phyloP scores from a whole-genome alignment of 1,140 invertebrate species.

The Scaptomyza graminum region DNA sequence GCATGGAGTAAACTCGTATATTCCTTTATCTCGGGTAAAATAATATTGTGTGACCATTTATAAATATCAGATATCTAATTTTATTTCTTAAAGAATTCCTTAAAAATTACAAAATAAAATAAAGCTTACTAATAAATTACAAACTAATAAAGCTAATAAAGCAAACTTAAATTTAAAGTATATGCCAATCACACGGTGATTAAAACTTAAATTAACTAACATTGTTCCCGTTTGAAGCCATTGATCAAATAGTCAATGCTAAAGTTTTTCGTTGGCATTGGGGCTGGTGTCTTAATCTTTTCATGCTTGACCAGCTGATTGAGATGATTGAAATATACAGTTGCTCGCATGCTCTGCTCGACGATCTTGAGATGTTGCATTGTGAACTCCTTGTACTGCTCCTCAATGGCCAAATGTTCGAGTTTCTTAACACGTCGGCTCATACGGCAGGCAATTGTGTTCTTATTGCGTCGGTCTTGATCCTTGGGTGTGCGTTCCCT shows the following conservation, averaged over 20 bases:
- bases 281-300: not conserved
- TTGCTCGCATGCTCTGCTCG: constrained; percentile 61
- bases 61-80: not conserved
- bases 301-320: constrained; percentile 47
- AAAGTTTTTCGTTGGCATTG: constrained; percentile 52
- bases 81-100: constrained; percentile 35
- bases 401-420: constrained; percentile 69
- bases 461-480: constrained; percentile 76
- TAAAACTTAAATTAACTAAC: not conserved
- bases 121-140: not conserved
- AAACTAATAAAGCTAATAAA: constrained; percentile 3
- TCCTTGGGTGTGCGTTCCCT: constrained; percentile 78
- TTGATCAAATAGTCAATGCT: constrained; percentile 68
- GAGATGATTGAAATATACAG: constrained; percentile 65
- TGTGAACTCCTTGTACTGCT: constrained; percentile 68
- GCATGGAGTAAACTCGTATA: too few species aligned
- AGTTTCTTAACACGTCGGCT: constrained; percentile 74
- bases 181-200: constrained; percentile 23
- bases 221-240: constrained; percentile 37
- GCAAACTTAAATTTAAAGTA: not conserved
- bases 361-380: constrained; percentile 58
- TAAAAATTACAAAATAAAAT: not conserved
- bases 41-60: too few species aligned
- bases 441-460: constrained; percentile 77
- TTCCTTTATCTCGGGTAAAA: too few species aligned